Evolutionary conservation across 2,888 invertebrate genomes (phyloP).

Genomic region (Phasia obesa): DNA sequence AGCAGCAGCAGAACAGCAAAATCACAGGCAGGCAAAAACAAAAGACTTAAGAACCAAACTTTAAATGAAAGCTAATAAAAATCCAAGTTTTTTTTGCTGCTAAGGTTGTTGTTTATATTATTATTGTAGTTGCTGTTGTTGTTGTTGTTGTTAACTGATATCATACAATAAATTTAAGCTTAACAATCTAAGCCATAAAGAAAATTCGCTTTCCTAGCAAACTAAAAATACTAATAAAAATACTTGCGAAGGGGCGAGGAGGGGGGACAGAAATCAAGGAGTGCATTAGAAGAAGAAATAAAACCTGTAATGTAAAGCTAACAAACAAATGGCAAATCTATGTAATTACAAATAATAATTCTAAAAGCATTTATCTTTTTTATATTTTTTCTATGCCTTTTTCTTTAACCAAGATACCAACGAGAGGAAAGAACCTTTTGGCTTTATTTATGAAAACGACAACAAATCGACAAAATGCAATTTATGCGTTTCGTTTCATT

Average conservation of each 20-base stretch:
- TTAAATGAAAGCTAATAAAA: conserved; percentile 69
- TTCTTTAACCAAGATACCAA: not conserved
- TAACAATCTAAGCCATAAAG: conserved; percentile 67
- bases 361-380: conserved; percentile 80
- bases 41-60: conserved; percentile 69
- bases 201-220: conserved; percentile 65
- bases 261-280: not conserved
- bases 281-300: conserved; percentile 17
- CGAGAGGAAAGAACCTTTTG: conserved; percentile 19
- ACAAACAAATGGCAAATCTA: conserved; percentile 73
- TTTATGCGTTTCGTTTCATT: conserved; percentile 78
- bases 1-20: conserved; percentile 8
- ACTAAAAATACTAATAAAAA: conserved; percentile 16
- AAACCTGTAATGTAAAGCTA: conserved; percentile 70
- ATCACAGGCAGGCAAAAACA: conserved; percentile 23
- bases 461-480: conserved; percentile 81
- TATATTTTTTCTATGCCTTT: conserved; percentile 39
- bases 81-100: conserved; percentile 7
- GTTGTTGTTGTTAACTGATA: conserved; percentile 58
- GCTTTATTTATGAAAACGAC: conserved; percentile 80
- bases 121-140: conserved; percentile 9
- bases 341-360: conserved; percentile 81
- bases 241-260: not conserved
- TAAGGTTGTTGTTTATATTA: conserved; percentile 15
- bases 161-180: conserved; percentile 67